Evolutionary conservation across 2,888 invertebrate species (phyloP).

Genomic region (Acronicta aceris): DNA sequence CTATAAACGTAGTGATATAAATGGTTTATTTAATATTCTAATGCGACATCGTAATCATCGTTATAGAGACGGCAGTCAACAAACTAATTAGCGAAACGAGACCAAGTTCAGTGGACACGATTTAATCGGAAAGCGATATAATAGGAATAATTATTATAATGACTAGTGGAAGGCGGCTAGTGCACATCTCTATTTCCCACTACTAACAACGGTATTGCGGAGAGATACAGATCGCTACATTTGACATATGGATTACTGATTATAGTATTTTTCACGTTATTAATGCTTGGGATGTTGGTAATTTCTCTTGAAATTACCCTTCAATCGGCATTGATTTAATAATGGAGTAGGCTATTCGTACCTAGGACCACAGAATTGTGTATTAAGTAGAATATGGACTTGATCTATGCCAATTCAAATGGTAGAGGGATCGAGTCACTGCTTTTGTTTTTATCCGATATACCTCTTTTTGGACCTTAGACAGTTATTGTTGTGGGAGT

Average conservation of each 20-base stretch:
- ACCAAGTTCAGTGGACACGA: slow-evolving; percentile 6
- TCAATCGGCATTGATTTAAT: background rate
- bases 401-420: background rate
- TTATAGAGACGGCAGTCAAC: slow-evolving; percentile 33
- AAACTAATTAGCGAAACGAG: slow-evolving; percentile 35
- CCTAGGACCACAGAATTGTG: background rate
- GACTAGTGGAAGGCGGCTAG: background rate
- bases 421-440: too few relatives aligned
- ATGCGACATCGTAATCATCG: slow-evolving; percentile 12
- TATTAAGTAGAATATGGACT: background rate
- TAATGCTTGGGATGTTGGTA: background rate
- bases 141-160: background rate
- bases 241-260: background rate
- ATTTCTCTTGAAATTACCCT: background rate
- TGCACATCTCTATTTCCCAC: background rate
- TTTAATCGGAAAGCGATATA: slow-evolving; percentile 12
- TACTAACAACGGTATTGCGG: background rate
- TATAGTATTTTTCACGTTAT: background rate
- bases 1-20: slow-evolving; percentile 21
- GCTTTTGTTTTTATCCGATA: too few relatives aligned
- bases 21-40: slow-evolving; percentile 31
- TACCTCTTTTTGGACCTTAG: too few relatives aligned
- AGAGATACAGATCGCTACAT: background rate
- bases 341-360: background rate
- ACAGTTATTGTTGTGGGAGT: too few relatives aligned